Evolutionary conservation across 2,888 invertebrate genomes (phyloP).

Genomic region (Drosophila acutilabella): DNA sequence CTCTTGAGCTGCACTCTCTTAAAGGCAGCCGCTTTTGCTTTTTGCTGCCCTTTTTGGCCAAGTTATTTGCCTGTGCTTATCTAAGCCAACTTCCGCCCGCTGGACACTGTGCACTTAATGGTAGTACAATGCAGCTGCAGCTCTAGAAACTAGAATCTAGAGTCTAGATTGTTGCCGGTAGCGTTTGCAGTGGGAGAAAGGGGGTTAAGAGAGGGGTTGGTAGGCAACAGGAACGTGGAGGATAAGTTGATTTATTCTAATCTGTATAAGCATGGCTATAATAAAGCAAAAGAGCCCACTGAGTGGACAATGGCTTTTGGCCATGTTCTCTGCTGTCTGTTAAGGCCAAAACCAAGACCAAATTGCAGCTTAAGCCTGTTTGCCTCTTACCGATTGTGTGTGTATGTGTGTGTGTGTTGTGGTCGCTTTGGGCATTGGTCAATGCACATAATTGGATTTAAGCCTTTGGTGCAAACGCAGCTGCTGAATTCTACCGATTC

Average conservation of each 20-base stretch:
- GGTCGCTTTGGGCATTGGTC: slow-evolving; percentile 61
- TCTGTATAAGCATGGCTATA: slow-evolving; percentile 80
- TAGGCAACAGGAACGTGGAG: slow-evolving; percentile 6
- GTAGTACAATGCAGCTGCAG: slow-evolving; percentile 44
- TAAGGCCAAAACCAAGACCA: slow-evolving; percentile 39
- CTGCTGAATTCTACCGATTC: slow-evolving; percentile 60
- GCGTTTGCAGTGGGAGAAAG: slow-evolving; percentile 57
- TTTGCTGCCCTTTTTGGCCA: slow-evolving; percentile 34
- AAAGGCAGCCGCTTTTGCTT: neutral
- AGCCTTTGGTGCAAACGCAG: slow-evolving; percentile 70
- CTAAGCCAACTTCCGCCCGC: slow-evolving; percentile 65
- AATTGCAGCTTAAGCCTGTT: slow-evolving; percentile 64
- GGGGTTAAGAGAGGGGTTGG: slow-evolving; percentile 10
- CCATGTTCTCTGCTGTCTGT: slow-evolving; percentile 40
- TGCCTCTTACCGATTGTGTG: slow-evolving; percentile 18
- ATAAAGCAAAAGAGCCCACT: slow-evolving; percentile 76
- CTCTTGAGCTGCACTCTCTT: neutral
- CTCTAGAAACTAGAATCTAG: slow-evolving; percentile 26
- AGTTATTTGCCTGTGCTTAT: slow-evolving; percentile 69
- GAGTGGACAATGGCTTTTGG: slow-evolving; percentile 76
- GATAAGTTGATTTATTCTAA: slow-evolving; percentile 76
- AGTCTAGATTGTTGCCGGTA: slow-evolving; percentile 69
- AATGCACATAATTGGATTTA: slow-evolving; percentile 72
- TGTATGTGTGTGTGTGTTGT: slow-evolving; percentile 20
- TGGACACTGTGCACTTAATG: slow-evolving; percentile 57